Conservation (phyloP, 1,140 invertebrate species). For the Calliopsis andreniformis region DNA sequence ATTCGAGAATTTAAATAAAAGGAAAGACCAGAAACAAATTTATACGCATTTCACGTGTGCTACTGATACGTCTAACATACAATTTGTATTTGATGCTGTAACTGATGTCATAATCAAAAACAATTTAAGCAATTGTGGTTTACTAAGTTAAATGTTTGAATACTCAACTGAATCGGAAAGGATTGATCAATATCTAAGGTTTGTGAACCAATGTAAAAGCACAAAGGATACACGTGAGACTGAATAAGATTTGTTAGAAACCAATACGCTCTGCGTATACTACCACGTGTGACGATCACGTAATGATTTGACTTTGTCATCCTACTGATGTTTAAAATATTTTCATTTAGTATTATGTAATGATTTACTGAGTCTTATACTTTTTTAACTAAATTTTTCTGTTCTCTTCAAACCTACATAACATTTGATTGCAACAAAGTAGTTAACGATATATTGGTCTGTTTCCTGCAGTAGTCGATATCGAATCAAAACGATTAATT, state of each 20-base stretch:
- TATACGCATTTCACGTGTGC: slow-evolving; percentile 97
- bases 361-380: slow-evolving; percentile 22
- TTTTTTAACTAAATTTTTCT: slow-evolving; percentile 10
- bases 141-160: slow-evolving; percentile 79
- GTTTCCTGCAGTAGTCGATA: neutral
- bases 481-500: neutral
- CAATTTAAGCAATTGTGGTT: slow-evolving; percentile 95
- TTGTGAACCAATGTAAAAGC: slow-evolving; percentile 26
- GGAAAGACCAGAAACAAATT: slow-evolving; percentile 93
- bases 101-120: slow-evolving; percentile 97
- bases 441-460: neutral
- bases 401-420: slow-evolving; percentile 13
- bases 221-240: slow-evolving; percentile 52
- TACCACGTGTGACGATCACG: slow-evolving; percentile 18
- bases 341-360: slow-evolving; percentile 29
- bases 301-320: slow-evolving; percentile 39
- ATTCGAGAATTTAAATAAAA: slow-evolving; percentile 94
- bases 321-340: slow-evolving; percentile 28
- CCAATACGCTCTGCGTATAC: slow-evolving; percentile 10
- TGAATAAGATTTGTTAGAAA: slow-evolving; percentile 49
- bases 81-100: slow-evolving; percentile 95
- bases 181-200: slow-evolving; percentile 16
- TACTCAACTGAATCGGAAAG: slow-evolving; percentile 35
- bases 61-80: slow-evolving; percentile 95
- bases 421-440: slow-evolving; percentile 1